Conservation (phyloP, 1,140 invertebrate species). For the Eupeodes corollae region DNA sequence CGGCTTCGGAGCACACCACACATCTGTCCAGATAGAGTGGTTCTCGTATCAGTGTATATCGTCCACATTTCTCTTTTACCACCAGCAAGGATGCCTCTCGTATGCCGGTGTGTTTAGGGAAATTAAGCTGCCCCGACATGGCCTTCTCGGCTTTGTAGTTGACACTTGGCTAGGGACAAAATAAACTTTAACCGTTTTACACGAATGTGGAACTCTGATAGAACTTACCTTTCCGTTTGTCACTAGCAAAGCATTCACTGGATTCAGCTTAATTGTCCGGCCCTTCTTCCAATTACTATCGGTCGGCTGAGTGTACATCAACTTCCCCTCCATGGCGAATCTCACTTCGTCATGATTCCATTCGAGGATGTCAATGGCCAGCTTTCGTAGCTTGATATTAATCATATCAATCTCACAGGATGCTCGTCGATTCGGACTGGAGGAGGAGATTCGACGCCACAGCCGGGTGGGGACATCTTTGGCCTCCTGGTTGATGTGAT, state of each 20-base stretch:
- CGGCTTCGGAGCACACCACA: slow-evolving; percentile 76
- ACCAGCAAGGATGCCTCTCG: slow-evolving; percentile 78
- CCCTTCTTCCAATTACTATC: slow-evolving; percentile 83
- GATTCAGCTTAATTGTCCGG: slow-evolving; percentile 74
- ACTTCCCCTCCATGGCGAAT: slow-evolving; percentile 75
- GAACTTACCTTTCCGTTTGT: slow-evolving; percentile 67
- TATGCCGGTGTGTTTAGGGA: slow-evolving; percentile 52
- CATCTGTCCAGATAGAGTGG: slow-evolving; percentile 81
- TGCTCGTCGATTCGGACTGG: slow-evolving; percentile 53
- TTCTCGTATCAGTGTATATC: slow-evolving; percentile 76
- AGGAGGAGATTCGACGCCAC: slow-evolving; percentile 79
- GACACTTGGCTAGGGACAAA: slow-evolving; percentile 40
- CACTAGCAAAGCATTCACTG: slow-evolving; percentile 76
- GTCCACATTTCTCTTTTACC: slow-evolving; percentile 79
- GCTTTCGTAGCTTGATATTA: slow-evolving; percentile 78
- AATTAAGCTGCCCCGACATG: slow-evolving; percentile 40
- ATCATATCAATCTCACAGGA: slow-evolving; percentile 71
- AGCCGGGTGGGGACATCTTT: slow-evolving; percentile 82
- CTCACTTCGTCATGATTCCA: slow-evolving; percentile 84
- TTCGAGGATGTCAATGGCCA: slow-evolving; percentile 82
- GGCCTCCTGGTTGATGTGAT: slow-evolving; percentile 89
- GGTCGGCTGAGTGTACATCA: slow-evolving; percentile 74
- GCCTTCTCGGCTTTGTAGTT: slow-evolving; percentile 40
- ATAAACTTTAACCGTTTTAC: neutral
- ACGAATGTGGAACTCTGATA: neutral